A percentile compares a stretch with the other conserved stretches of the same genome.
These are phyloP conservation scores for Myoxocephalus aenaeus DNA, from an alignment of 2,797 vertebrate species.

Conservation along the genomic window DNA sequence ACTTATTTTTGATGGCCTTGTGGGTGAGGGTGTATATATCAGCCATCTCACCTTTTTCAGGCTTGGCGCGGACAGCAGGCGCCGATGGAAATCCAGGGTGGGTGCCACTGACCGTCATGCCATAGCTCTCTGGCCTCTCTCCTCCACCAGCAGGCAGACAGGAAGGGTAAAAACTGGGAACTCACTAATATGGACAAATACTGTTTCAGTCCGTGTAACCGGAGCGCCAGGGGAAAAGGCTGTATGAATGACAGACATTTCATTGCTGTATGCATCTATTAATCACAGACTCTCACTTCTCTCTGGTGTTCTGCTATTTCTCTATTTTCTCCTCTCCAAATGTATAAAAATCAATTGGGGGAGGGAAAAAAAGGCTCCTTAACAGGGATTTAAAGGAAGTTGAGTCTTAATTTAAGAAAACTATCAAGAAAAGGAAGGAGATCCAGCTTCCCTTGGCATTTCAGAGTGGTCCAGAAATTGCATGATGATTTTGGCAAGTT, in stretches of 20 bases:
- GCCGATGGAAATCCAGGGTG: constrained; percentile 73
- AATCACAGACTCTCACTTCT: constrained; percentile 62
- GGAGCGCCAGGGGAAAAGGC: constrained; percentile 64
- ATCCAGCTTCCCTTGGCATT: constrained; percentile 59
- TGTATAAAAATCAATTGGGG: constrained; percentile 25
- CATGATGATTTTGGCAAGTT: constrained; percentile 64
- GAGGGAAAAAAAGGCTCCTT: constrained; percentile 35
- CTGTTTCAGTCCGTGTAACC: constrained; percentile 72
- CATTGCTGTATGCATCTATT: constrained; percentile 64
- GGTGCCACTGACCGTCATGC: constrained; percentile 76
- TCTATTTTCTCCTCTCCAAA: constrained; percentile 26
- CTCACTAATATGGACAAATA: constrained; percentile 66
- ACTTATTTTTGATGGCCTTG: constrained; percentile 57
- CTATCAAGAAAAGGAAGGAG: constrained; percentile 54
- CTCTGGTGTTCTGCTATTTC: constrained; percentile 37
- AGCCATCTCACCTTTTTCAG: constrained; percentile 87
- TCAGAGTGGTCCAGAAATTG: constrained; percentile 55
- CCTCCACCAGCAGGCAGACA: constrained; percentile 73
- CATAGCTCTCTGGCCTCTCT: constrained; percentile 65
- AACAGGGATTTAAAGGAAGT: constrained; percentile 56
- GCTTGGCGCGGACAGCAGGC: constrained; percentile 71
- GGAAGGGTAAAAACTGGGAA: constrained; percentile 73
- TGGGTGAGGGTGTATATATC: constrained; percentile 78
- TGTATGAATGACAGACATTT: constrained; percentile 69
- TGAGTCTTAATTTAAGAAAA: constrained; percentile 60